Conservation (phyloP, 1,140 invertebrate genomes). For the Berghia stephanieae region DNA sequence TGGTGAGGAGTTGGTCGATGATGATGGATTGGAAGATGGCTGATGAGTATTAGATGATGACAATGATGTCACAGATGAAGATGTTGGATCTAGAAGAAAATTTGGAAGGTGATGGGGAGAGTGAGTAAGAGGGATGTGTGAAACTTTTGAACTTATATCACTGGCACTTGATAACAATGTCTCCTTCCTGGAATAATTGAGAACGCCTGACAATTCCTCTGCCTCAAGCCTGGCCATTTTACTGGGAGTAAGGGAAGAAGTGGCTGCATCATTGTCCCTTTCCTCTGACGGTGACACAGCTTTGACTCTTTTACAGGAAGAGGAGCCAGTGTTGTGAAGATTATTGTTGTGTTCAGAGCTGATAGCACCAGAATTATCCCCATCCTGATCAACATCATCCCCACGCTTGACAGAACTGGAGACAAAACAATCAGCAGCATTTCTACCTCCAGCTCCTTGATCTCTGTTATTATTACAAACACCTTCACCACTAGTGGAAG, state of each 20-base stretch:
- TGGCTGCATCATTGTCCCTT: no score
- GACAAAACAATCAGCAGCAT: slow-evolving; percentile 23
- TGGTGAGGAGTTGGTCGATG: no score
- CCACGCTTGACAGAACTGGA: slow-evolving; percentile 25
- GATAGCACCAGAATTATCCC: neutral
- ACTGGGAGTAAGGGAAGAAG: no score
- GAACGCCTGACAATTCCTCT: neutral
- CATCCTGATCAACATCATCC: slow-evolving; percentile 18
- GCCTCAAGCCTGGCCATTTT: neutral
- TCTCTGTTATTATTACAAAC: neutral
- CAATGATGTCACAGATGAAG: no score
- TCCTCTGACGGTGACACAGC: no score
- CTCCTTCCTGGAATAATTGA: neutral
- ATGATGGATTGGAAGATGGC: no score
- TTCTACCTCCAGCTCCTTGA: no score
- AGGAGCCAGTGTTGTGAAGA: no score
- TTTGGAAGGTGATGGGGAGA: no score
- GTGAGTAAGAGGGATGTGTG: neutral
- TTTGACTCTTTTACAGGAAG: neutral
- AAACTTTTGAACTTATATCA: neutral
- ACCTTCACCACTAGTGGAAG: neutral
- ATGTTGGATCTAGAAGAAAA: no score
- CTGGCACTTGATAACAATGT: neutral
- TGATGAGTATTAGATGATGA: no score
- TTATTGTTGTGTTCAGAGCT: neutral